These are phyloP conservation scores for Salvator merianae DNA, from an alignment of 2,113 vertebrate species.

Conservation along the genomic window DNA sequence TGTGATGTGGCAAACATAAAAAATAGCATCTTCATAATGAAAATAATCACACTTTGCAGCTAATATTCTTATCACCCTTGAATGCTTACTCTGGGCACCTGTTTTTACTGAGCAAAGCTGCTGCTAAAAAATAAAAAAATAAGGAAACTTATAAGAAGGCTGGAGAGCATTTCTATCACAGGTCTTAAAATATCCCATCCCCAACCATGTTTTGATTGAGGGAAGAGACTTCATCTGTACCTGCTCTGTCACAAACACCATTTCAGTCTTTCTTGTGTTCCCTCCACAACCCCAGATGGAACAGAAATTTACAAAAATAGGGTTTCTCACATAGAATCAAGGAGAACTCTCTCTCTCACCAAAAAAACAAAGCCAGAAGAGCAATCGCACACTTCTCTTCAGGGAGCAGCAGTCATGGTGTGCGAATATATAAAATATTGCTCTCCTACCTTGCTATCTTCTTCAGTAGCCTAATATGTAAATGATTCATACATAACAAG, in stretches of 20 bases:
- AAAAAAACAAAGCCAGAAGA: not conserved
- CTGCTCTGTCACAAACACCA: not conserved
- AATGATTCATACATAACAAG: no score
- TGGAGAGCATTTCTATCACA: not conserved
- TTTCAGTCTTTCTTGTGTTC: not conserved
- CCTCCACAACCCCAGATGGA: not conserved
- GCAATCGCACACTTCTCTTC: not conserved
- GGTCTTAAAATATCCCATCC: not conserved
- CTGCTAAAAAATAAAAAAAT: not conserved
- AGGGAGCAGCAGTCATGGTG: not conserved
- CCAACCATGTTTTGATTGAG: not conserved
- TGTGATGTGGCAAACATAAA: constrained; percentile 25
- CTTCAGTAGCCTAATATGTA: not conserved
- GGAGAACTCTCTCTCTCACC: not conserved
- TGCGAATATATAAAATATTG: not conserved
- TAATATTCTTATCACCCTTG: not conserved
- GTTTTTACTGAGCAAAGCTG: not conserved
- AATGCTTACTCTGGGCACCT: not conserved
- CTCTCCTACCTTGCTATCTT: not conserved
- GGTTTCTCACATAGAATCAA: not conserved
- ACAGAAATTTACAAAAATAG: not conserved
- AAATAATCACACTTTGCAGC: constrained; percentile 3
- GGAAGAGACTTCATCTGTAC: not conserved
- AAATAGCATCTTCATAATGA: constrained; percentile 32
- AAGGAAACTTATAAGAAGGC: not conserved